A percentile compares a stretch with the other conserved stretches of the same genome.
These are phyloP conservation scores for Leptinotarsa tumamoca DNA, from an alignment of 2,888 invertebrate species.

Conservation along the genomic window DNA sequence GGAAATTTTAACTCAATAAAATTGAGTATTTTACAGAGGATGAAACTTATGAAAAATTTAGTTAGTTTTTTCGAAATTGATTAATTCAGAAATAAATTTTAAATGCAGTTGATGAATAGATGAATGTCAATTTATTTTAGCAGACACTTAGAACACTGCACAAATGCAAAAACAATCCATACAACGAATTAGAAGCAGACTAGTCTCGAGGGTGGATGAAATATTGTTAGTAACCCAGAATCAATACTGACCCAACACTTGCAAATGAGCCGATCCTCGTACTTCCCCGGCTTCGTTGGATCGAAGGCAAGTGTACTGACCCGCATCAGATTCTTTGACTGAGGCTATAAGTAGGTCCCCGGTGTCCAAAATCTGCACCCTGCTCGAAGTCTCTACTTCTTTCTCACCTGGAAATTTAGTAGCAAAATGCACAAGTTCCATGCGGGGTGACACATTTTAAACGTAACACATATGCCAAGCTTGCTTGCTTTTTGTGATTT, in stretches of 20 bases:
- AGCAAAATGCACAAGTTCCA: constrained; percentile 42
- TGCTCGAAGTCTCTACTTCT: constrained; percentile 76
- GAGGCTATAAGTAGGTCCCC: constrained; percentile 91
- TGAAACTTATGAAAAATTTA: too few relatives aligned
- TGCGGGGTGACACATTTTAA: constrained; percentile 26
- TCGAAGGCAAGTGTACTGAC: constrained; percentile 89
- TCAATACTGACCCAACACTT: constrained; percentile 79
- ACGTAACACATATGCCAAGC: constrained; percentile 33
- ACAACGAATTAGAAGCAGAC: too few relatives aligned
- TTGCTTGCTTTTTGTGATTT: constrained; percentile 13
- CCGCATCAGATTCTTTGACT: constrained; percentile 85
- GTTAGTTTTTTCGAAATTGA: too few relatives aligned
- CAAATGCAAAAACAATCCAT: not conserved
- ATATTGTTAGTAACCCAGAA: constrained; percentile 9
- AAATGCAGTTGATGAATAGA: too few relatives aligned
- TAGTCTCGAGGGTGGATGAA: not conserved
- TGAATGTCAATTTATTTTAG: too few relatives aligned
- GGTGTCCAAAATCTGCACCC: constrained; percentile 86
- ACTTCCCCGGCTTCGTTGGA: constrained; percentile 91
- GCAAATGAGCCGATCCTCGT: constrained; percentile 83
- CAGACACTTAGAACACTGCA: not conserved
- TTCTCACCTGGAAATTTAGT: constrained; percentile 68
- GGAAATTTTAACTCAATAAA: too few relatives aligned
- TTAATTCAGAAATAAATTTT: too few relatives aligned
- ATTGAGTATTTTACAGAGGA: too few relatives aligned